Evolutionary conservation across 2,113 vertebrate genomes (phyloP).

Genomic region (Sialia sialis): DNA sequence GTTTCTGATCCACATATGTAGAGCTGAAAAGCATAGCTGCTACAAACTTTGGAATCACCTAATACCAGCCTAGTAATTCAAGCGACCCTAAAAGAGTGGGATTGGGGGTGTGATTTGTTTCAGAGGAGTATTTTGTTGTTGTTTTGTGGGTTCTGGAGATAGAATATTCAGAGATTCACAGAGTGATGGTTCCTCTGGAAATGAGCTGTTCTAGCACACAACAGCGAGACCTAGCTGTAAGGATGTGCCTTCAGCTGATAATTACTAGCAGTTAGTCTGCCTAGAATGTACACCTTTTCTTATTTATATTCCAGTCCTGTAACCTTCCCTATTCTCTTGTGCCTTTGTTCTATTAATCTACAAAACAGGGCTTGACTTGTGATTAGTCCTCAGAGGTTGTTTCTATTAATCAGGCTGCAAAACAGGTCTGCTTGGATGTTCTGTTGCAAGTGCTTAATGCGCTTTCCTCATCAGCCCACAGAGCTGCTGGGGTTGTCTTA

Average conservation of each 20-base stretch:
- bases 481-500: neutral
- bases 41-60: neutral
- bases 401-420: slow-evolving; percentile 78
- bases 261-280: slow-evolving; percentile 19
- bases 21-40: neutral
- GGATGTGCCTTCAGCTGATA: slow-evolving; percentile 12
- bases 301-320: slow-evolving; percentile 72
- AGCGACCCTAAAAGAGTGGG: neutral
- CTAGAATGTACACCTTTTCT: slow-evolving; percentile 61
- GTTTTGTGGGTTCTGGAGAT: neutral
- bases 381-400: slow-evolving; percentile 77
- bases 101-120: neutral
- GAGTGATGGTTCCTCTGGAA: neutral
- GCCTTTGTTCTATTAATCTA: slow-evolving; percentile 78
- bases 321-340: slow-evolving; percentile 56
- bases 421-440: slow-evolving; percentile 64
- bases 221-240: neutral
- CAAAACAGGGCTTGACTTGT: slow-evolving; percentile 73
- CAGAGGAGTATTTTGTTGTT: neutral
- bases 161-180: neutral
- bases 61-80: neutral
- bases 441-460: slow-evolving; percentile 59
- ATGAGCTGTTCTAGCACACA: neutral
- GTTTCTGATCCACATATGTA: neutral
- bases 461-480: slow-evolving; percentile 38